Percentiles rank a stretch among this genome's conserved stretches.
Evolutionary conservation across 35 echinoderm and acorn worm genomes (phyloP).

Genomic region (Ophioderma brevispina): DNA sequence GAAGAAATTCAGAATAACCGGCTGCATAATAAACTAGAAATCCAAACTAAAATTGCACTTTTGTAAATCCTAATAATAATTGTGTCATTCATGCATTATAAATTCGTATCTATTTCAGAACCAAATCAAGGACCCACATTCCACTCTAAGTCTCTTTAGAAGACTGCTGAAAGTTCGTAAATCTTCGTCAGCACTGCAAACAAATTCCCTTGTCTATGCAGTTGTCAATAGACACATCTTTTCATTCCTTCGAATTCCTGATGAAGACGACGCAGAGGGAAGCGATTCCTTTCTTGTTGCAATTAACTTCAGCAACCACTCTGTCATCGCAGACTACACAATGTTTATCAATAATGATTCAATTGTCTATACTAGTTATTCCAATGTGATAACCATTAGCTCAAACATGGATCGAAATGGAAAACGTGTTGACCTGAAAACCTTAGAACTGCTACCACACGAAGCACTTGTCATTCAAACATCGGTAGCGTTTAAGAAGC

Average conservation of each 20-base stretch:
- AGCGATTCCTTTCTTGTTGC: constrained; percentile 54
- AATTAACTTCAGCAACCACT: constrained; percentile 65
- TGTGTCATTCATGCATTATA: not conserved
- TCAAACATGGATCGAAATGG: constrained; percentile 35
- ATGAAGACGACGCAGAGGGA: constrained; percentile 15
- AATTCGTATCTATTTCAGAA: not conserved
- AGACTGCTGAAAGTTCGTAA: constrained; percentile 30
- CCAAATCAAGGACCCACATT: constrained; percentile 42
- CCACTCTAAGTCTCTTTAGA: constrained; percentile 59
- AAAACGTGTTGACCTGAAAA: not conserved
- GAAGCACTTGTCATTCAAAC: constrained; percentile 31
- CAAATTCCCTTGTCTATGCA: constrained; percentile 58
- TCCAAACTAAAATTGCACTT: not conserved
- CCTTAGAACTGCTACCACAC: not conserved
- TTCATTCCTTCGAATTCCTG: constrained; percentile 84
- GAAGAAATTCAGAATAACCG: no score
- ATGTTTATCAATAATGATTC: not conserved
- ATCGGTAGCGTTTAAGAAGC: no score
- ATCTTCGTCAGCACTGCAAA: constrained; percentile 58
- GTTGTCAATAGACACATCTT: constrained; percentile 66
- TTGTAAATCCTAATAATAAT: not conserved
- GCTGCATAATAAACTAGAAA: no score
- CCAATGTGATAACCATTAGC: constrained; percentile 48
- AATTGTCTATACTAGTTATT: not conserved
- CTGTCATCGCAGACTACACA: constrained; percentile 39